Evolutionary conservation across 2,888 invertebrate species (phyloP).

Genomic region (Erannis defoliaria): DNA sequence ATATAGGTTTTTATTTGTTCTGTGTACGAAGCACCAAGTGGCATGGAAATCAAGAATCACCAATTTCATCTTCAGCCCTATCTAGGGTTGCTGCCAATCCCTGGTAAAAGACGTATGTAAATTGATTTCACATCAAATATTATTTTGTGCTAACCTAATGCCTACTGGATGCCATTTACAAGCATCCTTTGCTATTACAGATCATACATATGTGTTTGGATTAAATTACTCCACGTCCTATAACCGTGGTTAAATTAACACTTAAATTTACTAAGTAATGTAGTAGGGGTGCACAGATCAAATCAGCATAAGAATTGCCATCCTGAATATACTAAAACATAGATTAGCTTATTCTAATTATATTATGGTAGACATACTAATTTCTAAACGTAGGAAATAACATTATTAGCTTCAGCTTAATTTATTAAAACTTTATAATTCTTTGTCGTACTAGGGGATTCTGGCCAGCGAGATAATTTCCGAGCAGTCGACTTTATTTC

Average conservation of each 20-base stretch:
- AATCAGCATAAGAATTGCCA: no score
- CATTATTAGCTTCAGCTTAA: not conserved
- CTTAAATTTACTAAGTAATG: no score
- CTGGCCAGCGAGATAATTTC: not conserved
- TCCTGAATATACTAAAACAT: no score
- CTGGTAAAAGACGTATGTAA: constrained; percentile 19
- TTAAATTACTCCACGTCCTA: not conserved
- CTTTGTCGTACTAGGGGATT: not conserved
- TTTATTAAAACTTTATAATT: not conserved
- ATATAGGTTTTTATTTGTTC: constrained; percentile 10
- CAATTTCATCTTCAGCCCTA: constrained; percentile 12
- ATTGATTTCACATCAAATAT: not conserved
- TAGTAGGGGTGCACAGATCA: no score
- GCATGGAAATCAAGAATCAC: not conserved
- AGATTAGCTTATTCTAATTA: no score
- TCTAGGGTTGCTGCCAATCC: constrained; percentile 10
- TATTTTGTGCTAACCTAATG: not conserved
- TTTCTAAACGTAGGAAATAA: no score
- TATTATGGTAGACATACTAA: no score
- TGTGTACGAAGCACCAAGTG: constrained; percentile 1
- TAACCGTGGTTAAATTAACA: no score
- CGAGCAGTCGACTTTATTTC: not conserved
- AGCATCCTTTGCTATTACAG: not conserved
- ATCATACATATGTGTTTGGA: no score
- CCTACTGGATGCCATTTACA: not conserved